Evolutionary conservation across 1,140 invertebrate species (phyloP).

Genomic region (Drosophila kanapiae): DNA sequence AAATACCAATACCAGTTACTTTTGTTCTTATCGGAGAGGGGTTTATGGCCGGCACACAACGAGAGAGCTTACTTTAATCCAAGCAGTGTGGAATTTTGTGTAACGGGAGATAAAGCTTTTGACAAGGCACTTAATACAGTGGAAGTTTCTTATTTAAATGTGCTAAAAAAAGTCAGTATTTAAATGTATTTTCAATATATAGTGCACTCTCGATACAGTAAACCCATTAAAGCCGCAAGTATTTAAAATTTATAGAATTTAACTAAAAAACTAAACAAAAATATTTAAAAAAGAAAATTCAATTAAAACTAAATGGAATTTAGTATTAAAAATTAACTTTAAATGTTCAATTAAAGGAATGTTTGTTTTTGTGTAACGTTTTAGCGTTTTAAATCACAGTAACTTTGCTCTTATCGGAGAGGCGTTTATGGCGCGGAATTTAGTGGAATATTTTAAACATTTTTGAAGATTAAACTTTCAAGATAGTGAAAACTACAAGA

Average conservation of each 20-base stretch:
- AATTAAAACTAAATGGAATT: too few relatives aligned
- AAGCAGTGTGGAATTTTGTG: constrained; percentile 6
- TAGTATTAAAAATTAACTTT: too few relatives aligned
- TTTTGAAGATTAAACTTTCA: constrained; percentile 2
- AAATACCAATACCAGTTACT: background rate
- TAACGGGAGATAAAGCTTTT: constrained; percentile 4
- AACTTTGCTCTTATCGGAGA: too few relatives aligned
- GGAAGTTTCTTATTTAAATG: too few relatives aligned
- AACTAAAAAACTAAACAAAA: too few relatives aligned
- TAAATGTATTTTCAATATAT: background rate
- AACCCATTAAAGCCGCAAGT: background rate
- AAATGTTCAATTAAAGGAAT: too few relatives aligned
- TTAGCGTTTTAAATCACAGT: too few relatives aligned
- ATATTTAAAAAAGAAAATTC: too few relatives aligned
- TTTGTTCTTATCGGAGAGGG: constrained; percentile 6
- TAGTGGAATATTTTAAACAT: constrained; percentile 6
- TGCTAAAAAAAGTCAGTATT: background rate
- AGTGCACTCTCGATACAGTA: background rate
- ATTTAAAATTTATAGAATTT: too few relatives aligned
- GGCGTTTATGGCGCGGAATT: too few relatives aligned
- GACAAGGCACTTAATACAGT: background rate
- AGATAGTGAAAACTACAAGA: constrained; percentile 2
- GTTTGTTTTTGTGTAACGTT: too few relatives aligned
- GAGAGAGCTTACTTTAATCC: constrained; percentile 1
- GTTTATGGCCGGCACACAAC: constrained; percentile 5